These are phyloP conservation scores for Pharmacophagus antenor DNA, from an alignment of 2,888 invertebrate species.

Conservation along the genomic window DNA sequence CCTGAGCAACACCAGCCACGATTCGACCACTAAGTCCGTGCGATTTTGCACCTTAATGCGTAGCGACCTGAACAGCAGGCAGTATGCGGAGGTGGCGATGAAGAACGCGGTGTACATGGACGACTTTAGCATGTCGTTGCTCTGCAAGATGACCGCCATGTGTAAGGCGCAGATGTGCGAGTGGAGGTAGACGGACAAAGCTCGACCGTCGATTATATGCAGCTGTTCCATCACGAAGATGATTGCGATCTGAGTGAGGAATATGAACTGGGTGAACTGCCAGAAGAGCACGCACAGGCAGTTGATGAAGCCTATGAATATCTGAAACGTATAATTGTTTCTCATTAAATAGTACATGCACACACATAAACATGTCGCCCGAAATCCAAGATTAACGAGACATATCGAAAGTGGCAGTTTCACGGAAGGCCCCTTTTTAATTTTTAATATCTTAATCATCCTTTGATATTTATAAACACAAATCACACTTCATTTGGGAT, in stretches of 20 bases:
- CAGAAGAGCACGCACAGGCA: constrained; percentile 82
- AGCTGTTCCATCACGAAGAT: constrained; percentile 86
- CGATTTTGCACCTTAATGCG: constrained; percentile 56
- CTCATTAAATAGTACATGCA: not conserved
- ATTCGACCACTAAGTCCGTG: constrained; percentile 52
- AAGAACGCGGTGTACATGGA: constrained; percentile 75
- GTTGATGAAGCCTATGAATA: constrained; percentile 61
- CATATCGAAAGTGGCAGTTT: no score
- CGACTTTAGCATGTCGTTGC: constrained; percentile 72
- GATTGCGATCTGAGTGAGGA: constrained; percentile 87
- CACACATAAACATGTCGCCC: no score
- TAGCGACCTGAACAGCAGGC: constrained; percentile 58
- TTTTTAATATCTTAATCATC: no score
- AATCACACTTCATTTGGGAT: no score
- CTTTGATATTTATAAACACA: no score
- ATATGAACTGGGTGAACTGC: constrained; percentile 92
- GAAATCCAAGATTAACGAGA: no score
- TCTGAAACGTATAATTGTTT: constrained; percentile 49
- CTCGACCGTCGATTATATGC: constrained; percentile 68
- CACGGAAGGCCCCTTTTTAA: no score
- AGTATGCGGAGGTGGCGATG: constrained; percentile 57
- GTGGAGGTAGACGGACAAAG: constrained; percentile 60
- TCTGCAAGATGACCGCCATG: constrained; percentile 63
- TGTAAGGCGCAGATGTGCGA: constrained; percentile 70
- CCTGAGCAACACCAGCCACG: constrained; percentile 52